Percentiles rank a stretch among this genome's conserved stretches.
phyloP scores from a whole-genome alignment of 2,888 invertebrate genomes.

The Aporophyla lueneburgensis region DNA sequence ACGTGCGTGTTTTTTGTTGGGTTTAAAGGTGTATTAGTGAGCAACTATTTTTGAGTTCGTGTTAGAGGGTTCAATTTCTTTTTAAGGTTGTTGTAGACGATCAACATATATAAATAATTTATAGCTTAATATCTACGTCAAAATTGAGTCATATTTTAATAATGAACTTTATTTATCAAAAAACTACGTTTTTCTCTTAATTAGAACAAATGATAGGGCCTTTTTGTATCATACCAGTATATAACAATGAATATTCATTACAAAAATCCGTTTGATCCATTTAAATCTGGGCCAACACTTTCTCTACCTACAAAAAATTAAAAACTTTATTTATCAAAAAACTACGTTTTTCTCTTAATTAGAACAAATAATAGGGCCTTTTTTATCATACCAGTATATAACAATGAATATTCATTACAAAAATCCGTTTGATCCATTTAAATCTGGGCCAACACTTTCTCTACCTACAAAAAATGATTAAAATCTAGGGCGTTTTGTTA shows the following conservation, averaged over 20 bases:
- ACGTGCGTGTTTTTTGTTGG: constrained; percentile 15
- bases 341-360: background rate
- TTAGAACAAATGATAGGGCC: background rate
- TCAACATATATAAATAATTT: no score
- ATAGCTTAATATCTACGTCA: background rate
- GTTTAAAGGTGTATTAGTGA: constrained; percentile 5
- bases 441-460: constrained; percentile 46
- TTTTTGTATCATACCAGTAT: constrained; percentile 3
- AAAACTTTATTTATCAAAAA: no score
- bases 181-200: background rate
- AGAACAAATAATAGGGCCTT: background rate
- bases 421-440: constrained; percentile 33
- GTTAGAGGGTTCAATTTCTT: background rate
- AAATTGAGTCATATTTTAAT: background rate
- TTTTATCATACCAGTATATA: constrained; percentile 3
- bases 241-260: constrained; percentile 30
- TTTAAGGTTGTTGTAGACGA: no score
- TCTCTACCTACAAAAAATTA: constrained; percentile 29
- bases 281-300: constrained; percentile 46
- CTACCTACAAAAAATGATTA: constrained; percentile 37
- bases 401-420: constrained; percentile 35
- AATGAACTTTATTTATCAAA: background rate
- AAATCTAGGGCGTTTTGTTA: constrained; percentile 36
- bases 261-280: constrained; percentile 30
- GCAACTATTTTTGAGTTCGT: background rate